These are phyloP conservation scores for Chascanopsetta lugubris DNA, from an alignment of 2,113 vertebrate species.

Conservation along the genomic window DNA sequence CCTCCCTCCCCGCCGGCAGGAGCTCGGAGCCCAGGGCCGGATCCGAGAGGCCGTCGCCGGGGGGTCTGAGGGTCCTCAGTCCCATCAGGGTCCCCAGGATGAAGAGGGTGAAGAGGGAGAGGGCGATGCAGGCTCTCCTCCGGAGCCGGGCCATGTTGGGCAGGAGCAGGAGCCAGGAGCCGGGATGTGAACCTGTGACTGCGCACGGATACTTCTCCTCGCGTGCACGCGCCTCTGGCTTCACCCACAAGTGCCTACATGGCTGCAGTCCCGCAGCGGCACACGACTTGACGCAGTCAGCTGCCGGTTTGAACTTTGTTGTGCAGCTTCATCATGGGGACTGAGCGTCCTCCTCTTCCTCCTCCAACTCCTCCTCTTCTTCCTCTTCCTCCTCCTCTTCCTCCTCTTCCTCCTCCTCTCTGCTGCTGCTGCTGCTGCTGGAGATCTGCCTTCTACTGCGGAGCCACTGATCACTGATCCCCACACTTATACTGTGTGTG, in stretches of 20 bases:
- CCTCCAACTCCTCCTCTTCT: too few relatives aligned
- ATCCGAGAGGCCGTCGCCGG: constrained; percentile 84
- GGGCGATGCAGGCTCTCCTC: constrained; percentile 85
- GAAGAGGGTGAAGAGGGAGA: constrained; percentile 88
- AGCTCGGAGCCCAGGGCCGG: constrained; percentile 80
- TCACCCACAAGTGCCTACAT: constrained; percentile 45
- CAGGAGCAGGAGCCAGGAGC: too few relatives aligned
- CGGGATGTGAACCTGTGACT: too few relatives aligned
- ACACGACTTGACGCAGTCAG: constrained; percentile 26
- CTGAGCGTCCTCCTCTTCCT: background rate
- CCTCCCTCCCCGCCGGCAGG: constrained; percentile 66
- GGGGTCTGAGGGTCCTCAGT: constrained; percentile 86
- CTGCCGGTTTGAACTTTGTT: constrained; percentile 40
- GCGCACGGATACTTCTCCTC: too few relatives aligned
- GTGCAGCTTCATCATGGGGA: constrained; percentile 7
- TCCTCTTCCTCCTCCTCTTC: too few relatives aligned
- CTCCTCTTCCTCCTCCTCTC: too few relatives aligned
- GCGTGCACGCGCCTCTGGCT: background rate
- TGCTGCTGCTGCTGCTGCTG: too few relatives aligned
- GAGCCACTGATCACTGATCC: too few relatives aligned
- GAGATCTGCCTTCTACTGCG: too few relatives aligned
- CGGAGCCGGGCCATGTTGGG: constrained; percentile 87
- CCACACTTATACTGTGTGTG: too few relatives aligned
- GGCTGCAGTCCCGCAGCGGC: constrained; percentile 31
- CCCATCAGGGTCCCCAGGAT: constrained; percentile 90